A percentile compares a stretch with the other conserved stretches of the same genome.
These are phyloP conservation scores for Trisateles emortualis DNA, from an alignment of 2,888 invertebrate genomes.

Conservation along the genomic window DNA sequence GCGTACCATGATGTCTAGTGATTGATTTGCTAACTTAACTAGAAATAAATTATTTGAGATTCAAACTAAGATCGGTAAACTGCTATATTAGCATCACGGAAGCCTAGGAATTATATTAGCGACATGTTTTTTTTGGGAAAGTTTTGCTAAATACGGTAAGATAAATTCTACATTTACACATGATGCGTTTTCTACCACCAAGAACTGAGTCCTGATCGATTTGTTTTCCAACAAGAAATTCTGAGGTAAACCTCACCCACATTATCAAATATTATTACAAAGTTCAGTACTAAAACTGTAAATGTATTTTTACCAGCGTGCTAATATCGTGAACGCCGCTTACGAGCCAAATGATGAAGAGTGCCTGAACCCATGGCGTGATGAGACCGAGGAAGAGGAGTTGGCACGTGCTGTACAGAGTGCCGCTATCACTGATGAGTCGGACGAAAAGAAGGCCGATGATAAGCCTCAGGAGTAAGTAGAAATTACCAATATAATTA, in stretches of 20 bases:
- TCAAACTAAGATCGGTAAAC: no score
- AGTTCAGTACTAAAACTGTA: background rate
- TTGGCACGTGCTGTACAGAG: slow-evolving; percentile 89
- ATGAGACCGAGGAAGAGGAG: slow-evolving; percentile 90
- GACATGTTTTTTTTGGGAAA: no score
- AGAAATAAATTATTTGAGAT: no score
- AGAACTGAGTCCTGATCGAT: slow-evolving; percentile 23
- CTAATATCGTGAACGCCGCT: slow-evolving; percentile 88
- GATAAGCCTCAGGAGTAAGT: slow-evolving; percentile 75
- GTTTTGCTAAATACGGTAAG: no score
- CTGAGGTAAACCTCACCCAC: slow-evolving; percentile 6
- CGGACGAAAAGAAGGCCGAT: slow-evolving; percentile 64
- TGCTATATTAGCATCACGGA: no score
- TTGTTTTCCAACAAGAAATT: slow-evolving; percentile 6
- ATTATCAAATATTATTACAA: background rate
- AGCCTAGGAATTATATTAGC: background rate
- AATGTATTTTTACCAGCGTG: slow-evolving; percentile 67
- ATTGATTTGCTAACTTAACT: no score
- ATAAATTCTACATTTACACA: background rate
- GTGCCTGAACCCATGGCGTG: slow-evolving; percentile 95
- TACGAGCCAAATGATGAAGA: slow-evolving; percentile 97
- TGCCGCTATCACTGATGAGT: slow-evolving; percentile 82
- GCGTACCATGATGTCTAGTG: no score
- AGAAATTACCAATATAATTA: no score
- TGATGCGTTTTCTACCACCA: slow-evolving; percentile 22